phyloP scores from a whole-genome alignment of 2,797 vertebrate species.

The Smutsia gigantea region DNA sequence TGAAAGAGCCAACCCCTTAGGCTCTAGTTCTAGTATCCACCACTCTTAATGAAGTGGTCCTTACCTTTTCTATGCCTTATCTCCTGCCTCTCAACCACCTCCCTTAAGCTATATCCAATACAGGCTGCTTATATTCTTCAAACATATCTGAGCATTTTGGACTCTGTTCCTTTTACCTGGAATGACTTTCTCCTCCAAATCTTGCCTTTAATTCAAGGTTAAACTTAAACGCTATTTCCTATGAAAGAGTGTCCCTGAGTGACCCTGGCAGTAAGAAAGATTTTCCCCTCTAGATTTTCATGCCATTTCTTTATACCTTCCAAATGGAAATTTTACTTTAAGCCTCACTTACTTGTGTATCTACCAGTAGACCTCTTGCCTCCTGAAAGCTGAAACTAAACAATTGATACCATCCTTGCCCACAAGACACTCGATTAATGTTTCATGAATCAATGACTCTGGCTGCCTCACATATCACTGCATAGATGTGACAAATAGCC shows the following conservation, averaged over 20 bases:
- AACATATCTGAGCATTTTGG: background rate
- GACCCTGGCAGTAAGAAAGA: background rate
- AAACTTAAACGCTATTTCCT: background rate
- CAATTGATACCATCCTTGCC: background rate
- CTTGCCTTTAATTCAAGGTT: background rate
- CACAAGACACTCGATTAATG: background rate
- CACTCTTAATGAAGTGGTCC: background rate
- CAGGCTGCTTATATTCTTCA: background rate
- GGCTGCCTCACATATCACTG: background rate
- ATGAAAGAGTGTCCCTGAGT: background rate
- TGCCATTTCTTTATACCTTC: background rate
- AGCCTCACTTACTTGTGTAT: background rate
- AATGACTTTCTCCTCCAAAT: background rate
- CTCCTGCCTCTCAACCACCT: background rate
- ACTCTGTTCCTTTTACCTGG: background rate
- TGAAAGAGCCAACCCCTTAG: background rate
- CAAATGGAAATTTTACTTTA: background rate
- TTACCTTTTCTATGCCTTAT: background rate
- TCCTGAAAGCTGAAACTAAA: background rate
- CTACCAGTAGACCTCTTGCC: background rate
- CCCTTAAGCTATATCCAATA: background rate
- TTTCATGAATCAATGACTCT: background rate
- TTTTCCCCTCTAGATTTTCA: background rate
- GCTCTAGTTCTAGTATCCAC: background rate
- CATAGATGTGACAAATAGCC: background rate